Evolutionary conservation across 2,797 vertebrate genomes (phyloP).

Genomic region (Acridotheres tristis): DNA sequence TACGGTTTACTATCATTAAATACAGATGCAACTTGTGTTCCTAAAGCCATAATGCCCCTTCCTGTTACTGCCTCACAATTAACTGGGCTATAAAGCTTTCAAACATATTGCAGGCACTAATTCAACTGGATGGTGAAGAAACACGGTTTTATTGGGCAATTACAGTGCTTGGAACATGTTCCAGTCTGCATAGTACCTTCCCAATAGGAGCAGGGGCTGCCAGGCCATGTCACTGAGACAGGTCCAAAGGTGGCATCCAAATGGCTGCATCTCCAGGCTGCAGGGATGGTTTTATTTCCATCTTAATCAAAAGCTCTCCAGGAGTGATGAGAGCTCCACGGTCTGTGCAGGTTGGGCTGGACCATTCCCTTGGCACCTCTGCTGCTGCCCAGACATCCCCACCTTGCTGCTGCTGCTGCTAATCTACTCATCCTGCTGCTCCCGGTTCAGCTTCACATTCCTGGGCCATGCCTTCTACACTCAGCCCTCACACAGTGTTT

Average conservation of each 20-base stretch:
- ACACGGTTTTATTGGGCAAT: constrained; percentile 58
- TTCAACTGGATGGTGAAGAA: constrained; percentile 57
- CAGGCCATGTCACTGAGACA: background rate
- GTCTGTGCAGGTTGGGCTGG: background rate
- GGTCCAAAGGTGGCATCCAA: background rate
- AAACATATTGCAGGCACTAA: constrained; percentile 65
- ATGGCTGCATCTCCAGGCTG: fast-evolving
- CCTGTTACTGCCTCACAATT: constrained; percentile 62
- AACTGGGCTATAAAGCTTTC: constrained; percentile 66
- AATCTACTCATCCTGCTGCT: background rate
- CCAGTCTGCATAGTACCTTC: background rate
- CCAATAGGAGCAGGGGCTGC: background rate
- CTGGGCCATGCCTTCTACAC: background rate
- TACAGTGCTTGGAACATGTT: constrained; percentile 23
- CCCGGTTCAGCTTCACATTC: background rate
- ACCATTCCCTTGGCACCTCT: background rate
- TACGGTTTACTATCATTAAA: constrained; percentile 56
- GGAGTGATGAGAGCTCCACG: background rate
- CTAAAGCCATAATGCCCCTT: constrained; percentile 50
- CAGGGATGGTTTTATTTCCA: background rate
- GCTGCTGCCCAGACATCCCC: background rate
- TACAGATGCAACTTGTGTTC: constrained; percentile 62
- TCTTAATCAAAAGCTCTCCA: background rate
- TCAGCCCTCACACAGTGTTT: background rate
- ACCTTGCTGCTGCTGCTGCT: background rate